Conservation (phyloP, 1,140 invertebrate species). For the Eciton burchellii region DNA sequence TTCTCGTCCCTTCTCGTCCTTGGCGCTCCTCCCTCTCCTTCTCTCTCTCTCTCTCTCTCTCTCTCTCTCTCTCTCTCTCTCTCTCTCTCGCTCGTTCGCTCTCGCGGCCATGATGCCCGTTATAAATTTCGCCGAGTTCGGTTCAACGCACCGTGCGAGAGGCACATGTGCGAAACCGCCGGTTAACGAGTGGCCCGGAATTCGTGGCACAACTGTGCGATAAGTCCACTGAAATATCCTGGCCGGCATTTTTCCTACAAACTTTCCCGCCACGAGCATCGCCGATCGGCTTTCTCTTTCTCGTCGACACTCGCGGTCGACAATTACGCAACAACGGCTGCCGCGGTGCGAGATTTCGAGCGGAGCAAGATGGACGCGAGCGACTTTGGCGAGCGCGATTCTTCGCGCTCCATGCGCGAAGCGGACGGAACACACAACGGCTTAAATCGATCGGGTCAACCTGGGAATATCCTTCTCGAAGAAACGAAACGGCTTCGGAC, state of each 20-base stretch:
- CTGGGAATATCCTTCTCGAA: constrained; percentile 34
- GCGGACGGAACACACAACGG: constrained; percentile 10
- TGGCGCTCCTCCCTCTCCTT: constrained; percentile 27
- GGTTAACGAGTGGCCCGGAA: constrained; percentile 37
- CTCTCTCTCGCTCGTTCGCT: no score
- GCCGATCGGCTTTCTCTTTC: background rate
- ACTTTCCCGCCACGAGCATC: background rate
- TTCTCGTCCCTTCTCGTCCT: constrained; percentile 16
- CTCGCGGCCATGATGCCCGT: constrained; percentile 40
- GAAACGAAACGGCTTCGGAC: constrained; percentile 14
- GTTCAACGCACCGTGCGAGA: constrained; percentile 54
- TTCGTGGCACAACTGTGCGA: constrained; percentile 2
- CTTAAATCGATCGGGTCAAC: constrained; percentile 24
- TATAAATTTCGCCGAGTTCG: constrained; percentile 61
- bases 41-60: no score
- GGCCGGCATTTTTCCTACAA: background rate
- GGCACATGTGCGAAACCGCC: constrained; percentile 54
- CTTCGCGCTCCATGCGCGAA: constrained; percentile 23
- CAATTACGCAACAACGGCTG: background rate
- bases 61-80: no score
- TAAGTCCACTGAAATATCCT: constrained; percentile 22
- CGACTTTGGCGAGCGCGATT: constrained; percentile 6
- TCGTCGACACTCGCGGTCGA: background rate
- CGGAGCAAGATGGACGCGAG: background rate
- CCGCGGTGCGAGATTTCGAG: background rate